A percentile compares a stretch with the other conserved stretches of the same genome.
These are phyloP conservation scores for Myiothlypis coronata DNA, from an alignment of 2,797 vertebrate species.

Conservation along the genomic window DNA sequence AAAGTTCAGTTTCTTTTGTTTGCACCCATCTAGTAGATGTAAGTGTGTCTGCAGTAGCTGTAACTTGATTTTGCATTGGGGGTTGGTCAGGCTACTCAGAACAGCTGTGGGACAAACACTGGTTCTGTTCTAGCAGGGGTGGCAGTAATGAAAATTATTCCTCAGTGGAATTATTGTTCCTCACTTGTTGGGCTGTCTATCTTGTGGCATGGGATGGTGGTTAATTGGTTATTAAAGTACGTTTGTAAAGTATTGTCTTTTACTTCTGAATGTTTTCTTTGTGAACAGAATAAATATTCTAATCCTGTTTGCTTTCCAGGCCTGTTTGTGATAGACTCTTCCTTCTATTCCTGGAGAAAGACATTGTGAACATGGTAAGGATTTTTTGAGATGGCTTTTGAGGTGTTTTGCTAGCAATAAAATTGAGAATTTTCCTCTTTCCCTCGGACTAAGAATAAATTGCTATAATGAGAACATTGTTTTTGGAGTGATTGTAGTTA, in stretches of 20 bases:
- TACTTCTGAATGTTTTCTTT: neutral
- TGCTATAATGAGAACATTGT: neutral
- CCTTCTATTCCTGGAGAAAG: neutral
- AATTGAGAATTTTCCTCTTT: neutral
- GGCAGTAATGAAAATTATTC: neutral
- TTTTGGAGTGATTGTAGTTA: neutral
- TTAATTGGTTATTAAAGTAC: neutral
- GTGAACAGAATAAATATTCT: neutral
- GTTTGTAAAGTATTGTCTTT: neutral
- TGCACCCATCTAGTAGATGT: neutral
- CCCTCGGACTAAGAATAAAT: neutral
- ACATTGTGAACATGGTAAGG: constrained; percentile 68
- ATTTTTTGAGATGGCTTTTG: neutral
- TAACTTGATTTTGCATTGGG: neutral
- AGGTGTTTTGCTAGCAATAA: neutral
- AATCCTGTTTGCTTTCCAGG: constrained; percentile 22
- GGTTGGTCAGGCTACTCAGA: neutral
- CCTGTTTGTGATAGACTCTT: neutral
- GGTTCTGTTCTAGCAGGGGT: neutral
- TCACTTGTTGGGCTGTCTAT: neutral
- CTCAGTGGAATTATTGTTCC: neutral
- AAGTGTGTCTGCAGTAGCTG: neutral
- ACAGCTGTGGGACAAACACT: neutral
- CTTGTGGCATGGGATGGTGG: neutral
- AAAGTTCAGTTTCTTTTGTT: neutral